Conservation (phyloP, 2,888 invertebrate species). For the Xestia ashworthii region DNA sequence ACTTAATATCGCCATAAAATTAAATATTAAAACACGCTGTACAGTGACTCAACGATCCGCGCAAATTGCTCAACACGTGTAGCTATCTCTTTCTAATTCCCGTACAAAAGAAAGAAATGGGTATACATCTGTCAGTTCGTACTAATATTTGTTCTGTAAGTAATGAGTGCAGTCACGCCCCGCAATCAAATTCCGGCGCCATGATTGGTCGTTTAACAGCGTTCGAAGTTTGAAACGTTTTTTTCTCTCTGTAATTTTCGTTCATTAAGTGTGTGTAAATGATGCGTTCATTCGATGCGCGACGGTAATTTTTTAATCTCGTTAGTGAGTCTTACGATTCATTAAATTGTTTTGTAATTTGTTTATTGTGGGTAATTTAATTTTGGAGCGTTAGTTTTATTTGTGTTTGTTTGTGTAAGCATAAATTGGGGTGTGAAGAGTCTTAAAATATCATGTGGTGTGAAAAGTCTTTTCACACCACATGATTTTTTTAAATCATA, state of each 20-base stretch:
- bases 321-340: constrained; percentile 57
- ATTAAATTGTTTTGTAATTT: constrained; percentile 60
- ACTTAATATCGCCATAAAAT: constrained; percentile 85
- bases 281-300: constrained; percentile 66
- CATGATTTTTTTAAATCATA: background rate
- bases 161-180: constrained; percentile 88
- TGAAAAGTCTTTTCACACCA: too few species aligned
- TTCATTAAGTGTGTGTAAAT: constrained; percentile 80
- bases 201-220: constrained; percentile 85
- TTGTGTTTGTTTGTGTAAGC: constrained; percentile 1
- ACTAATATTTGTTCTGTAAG: constrained; percentile 73
- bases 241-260: constrained; percentile 78
- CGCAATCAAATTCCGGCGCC: constrained; percentile 81
- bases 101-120: constrained; percentile 71
- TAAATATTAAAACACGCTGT: constrained; percentile 88
- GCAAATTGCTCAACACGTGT: constrained; percentile 74
- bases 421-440: constrained; percentile 4
- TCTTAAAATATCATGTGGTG: too few species aligned
- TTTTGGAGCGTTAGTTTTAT: constrained; percentile 29
- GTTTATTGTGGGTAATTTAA: constrained; percentile 55
- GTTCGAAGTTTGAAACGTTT: constrained; percentile 83
- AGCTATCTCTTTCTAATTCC: constrained; percentile 63
- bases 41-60: constrained; percentile 75
- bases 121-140: constrained; percentile 59
- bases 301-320: constrained; percentile 70